Evolutionary conservation across 2,888 invertebrate species (phyloP), one percentile per base, ranked within the genome.

Genomic region (Zaprionus lineosus): DNA sequence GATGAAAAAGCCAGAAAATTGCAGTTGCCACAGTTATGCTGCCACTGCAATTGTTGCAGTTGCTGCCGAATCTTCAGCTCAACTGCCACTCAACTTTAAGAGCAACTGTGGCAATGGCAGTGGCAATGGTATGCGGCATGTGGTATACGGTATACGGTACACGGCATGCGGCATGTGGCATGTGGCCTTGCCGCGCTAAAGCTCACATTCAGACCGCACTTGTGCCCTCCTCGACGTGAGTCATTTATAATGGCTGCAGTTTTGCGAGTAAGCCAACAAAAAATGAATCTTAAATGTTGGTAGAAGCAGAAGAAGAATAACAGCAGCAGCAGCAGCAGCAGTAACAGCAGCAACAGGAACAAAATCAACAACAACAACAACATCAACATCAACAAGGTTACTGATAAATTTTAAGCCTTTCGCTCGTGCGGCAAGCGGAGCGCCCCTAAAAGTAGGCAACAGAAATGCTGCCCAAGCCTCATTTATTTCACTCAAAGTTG

Each of bases 401-500:
- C 43, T 63, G 47, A 65, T 44, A 7, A 52, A 40, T 64, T 78
- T 74, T 46, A 74, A 83, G 83, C 71, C 75, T 59, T 77, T 69
- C n/a, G n/a, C n/a, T 61, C 31, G 29, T 8, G 36, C 37, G 19
- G 5, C 24, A 2, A 12, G 33, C 28, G n/a, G n/a, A 8, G 40
- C 16, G 51, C 40, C 29, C 64, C 40, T 18, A 56, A 44, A 48
- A 55, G 67, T 46, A 47, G 66, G 39, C 46, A 60, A 59, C 50
- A 34, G 55, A 63, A 52, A 43, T 41, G 50, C 36, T 26, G 55
- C 50, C 28, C 85, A 84, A 58, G 76, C 59, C 71, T 83, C 77
- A 77, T 85, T 77, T 77, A 82, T 83, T 85, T 77, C 56, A 59
- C 66, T 70, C 60, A 74, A 59, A 85, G 78, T 85, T 77, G 77